Percentiles rank a stretch among this genome's conserved stretches.
These are phyloP conservation scores for Mactra quadrangularis DNA, from an alignment of 1,140 invertebrate genomes.

Conservation along the genomic window DNA sequence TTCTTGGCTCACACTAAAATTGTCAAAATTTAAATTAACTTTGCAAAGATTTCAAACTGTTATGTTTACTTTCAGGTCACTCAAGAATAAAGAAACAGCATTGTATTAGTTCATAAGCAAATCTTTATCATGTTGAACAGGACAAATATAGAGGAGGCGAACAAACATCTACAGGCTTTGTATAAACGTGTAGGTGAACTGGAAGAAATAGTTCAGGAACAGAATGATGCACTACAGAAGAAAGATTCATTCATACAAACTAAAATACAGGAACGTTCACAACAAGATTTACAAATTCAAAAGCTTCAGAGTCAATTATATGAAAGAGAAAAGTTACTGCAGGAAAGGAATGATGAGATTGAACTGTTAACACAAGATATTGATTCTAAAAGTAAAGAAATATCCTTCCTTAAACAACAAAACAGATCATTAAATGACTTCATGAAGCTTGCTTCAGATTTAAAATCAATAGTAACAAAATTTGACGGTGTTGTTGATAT, in stretches of 20 bases:
- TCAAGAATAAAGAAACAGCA: no score
- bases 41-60: not conserved
- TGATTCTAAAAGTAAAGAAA: slow-evolving; percentile 46
- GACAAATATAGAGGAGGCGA: slow-evolving; percentile 78
- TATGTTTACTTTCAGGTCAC: not conserved
- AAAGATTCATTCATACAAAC: slow-evolving; percentile 71
- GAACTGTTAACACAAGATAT: slow-evolving; percentile 57
- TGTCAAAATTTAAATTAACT: no score
- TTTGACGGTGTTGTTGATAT: not conserved
- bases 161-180: slow-evolving; percentile 73
- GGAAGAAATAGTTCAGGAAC: slow-evolving; percentile 70
- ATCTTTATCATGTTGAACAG: slow-evolving; percentile 74
- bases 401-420: slow-evolving; percentile 5
- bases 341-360: slow-evolving; percentile 60
- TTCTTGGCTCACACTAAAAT: no score
- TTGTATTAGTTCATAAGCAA: no score
- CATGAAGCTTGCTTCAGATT: slow-evolving; percentile 9
- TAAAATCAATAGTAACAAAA: slow-evolving; percentile 20
- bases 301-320: not conserved
- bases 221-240: slow-evolving; percentile 62
- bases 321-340: not conserved
- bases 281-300: slow-evolving; percentile 17
- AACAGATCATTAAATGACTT: slow-evolving; percentile 7
- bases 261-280: slow-evolving; percentile 59
- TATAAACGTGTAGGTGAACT: slow-evolving; percentile 69